Conservation (phyloP, 2,888 invertebrate genomes). For the Leptothorax acervorum region DNA sequence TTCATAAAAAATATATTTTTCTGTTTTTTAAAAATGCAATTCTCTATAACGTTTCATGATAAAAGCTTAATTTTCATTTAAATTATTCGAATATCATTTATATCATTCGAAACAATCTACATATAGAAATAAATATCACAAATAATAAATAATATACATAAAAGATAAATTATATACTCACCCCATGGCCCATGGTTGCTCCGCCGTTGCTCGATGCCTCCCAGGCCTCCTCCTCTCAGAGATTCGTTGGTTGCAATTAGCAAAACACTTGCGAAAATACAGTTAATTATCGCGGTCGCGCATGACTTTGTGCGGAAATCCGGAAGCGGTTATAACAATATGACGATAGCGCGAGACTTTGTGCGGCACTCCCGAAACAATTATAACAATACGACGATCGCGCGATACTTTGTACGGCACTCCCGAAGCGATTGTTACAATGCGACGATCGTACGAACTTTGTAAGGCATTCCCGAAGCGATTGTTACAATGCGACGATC, state of each 20-base stretch:
- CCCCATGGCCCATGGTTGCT: not conserved
- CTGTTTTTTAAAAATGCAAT: not conserved
- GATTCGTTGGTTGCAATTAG: not conserved
- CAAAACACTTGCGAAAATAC: conserved; percentile 1
- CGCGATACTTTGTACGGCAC: not conserved
- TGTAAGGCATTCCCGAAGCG: not conserved
- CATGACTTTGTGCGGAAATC: not conserved
- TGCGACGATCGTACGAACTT: not conserved
- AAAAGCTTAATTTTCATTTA: not conserved
- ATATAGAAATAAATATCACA: not conserved
- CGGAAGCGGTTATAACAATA: not conserved
- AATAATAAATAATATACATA: not conserved
- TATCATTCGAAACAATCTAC: not conserved
- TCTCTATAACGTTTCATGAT: not conserved
- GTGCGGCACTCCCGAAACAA: not conserved
- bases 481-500: not conserved
- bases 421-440: not conserved
- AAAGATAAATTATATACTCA: not conserved
- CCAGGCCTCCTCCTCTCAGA: not conserved
- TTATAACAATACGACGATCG: not conserved
- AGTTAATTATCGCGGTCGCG: not conserved
- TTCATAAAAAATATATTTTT: not conserved
- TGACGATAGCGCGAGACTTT: not conserved
- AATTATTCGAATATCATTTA: conserved; percentile 4
- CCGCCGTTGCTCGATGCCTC: not conserved